Evolutionary conservation across 2,797 vertebrate genomes (phyloP), one percentile per base, ranked within the genome.

Genomic region (Parambassis ranga): DNA sequence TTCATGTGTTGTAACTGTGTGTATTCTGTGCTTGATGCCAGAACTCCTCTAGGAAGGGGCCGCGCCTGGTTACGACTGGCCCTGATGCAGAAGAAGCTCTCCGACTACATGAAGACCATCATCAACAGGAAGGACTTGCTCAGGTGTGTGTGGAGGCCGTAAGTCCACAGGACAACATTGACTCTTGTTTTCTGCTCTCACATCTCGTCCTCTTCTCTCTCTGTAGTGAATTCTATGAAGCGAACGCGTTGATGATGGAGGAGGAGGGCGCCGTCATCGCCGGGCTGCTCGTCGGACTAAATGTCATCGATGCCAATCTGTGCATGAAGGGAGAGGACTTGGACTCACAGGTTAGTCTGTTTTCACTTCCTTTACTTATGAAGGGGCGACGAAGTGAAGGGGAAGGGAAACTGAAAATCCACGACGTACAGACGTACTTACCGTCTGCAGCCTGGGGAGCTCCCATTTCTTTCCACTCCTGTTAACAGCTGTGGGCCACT

Each of bases 1-100:
- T 41, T 11, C 5, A 9, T 22, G 14, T 10, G 0, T 5, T 42
- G 7, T 41, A 5, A 2, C 4, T 15, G 7, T n/a, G 7, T 2
- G 6, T 44, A 4, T 27, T 16, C 13, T 5, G 2, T 59, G 37
- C 57, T 10, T 23, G 28, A 6, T 33, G 9, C 4, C 71, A 99
- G 98, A 87, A 99, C 97, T 1, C 96, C 98, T 4, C 86, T 98
- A 39, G 97, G 98, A 38, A 92, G 97, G 93, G 98, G 98, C 32
- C 94, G 98, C 35, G 98, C 97, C 33, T 99, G 98, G 98, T 90
- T 99, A 35, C 94, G 97, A 24, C 82, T 99, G 83, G 98, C 97
- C n/a, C 77, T 99, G 50, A 99, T 99, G 98, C 97, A 99, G 89
- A 99, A 99, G 92, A 99, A 99, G 60, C 96, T 99, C 20, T 99